phyloP scores from a whole-genome alignment of 2,113 vertebrate species.

The Catharus bicknelli region DNA sequence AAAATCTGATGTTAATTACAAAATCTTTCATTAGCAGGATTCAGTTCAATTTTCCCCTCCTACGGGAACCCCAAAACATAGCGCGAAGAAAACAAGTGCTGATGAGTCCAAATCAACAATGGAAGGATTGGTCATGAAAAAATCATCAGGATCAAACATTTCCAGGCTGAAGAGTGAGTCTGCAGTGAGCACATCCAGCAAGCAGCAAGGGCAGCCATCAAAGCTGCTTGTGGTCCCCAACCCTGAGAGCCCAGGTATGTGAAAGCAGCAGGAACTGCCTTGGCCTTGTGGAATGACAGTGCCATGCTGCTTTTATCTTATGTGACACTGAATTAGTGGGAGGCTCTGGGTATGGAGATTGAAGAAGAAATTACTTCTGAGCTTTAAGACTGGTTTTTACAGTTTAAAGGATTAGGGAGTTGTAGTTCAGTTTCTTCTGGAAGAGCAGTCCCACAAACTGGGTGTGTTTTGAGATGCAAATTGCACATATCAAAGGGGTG shows the following conservation, averaged over 20 bases:
- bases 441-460: not conserved
- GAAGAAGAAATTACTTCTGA: not conserved
- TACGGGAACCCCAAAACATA: slow-evolving; percentile 65
- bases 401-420: not conserved
- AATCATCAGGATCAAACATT: slow-evolving; percentile 24
- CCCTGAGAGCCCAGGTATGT: slow-evolving; percentile 74
- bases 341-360: not conserved
- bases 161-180: slow-evolving; percentile 54
- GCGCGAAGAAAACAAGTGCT: slow-evolving; percentile 35
- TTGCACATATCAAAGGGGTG: not conserved
- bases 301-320: not conserved
- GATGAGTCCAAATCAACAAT: slow-evolving; percentile 48
- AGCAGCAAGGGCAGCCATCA: slow-evolving; percentile 50
- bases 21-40: slow-evolving; percentile 74
- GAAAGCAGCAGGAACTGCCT: not conserved
- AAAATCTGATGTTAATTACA: not conserved
- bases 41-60: slow-evolving; percentile 74
- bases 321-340: not conserved
- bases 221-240: not conserved
- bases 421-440: not conserved
- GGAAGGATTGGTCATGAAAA: slow-evolving; percentile 64
- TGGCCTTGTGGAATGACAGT: not conserved
- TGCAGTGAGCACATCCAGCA: slow-evolving; percentile 36
- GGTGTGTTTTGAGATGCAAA: not conserved
- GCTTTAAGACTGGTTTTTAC: not conserved